Percentiles rank a stretch among this genome's conserved stretches.
Conservation (phyloP, 1,140 invertebrate genomes). For the Drosophila truncata region DNA sequence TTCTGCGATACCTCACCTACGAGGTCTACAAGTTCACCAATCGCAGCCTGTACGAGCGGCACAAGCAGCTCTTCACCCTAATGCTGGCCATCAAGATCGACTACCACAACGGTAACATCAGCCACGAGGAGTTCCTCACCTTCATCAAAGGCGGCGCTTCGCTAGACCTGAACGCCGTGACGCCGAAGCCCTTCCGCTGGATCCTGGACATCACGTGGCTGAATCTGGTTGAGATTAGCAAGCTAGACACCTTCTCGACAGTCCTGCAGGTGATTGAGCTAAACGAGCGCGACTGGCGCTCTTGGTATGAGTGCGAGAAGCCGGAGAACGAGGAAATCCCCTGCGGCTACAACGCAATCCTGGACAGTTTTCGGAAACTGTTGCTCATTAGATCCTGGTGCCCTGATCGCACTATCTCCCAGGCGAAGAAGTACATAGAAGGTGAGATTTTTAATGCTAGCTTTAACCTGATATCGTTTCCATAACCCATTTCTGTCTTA, state of each 20-base stretch:
- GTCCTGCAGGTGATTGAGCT: conserved; percentile 93
- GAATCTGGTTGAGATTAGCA: conserved; percentile 97
- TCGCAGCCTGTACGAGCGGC: conserved; percentile 96
- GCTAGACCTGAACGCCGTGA: conserved; percentile 96
- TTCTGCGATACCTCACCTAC: conserved; percentile 95
- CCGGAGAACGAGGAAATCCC: conserved; percentile 97
- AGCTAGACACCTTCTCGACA: conserved; percentile 92
- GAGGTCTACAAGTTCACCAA: conserved; percentile 97
- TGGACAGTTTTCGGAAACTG: conserved; percentile 96
- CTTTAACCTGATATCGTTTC: background rate
- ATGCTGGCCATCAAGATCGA: conserved; percentile 98
- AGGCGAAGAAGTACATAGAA: conserved; percentile 95
- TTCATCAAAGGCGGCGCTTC: conserved; percentile 99
- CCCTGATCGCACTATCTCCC: conserved; percentile 97
- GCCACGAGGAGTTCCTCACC: conserved; percentile 96
- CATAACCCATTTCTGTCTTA: conserved; percentile 13
- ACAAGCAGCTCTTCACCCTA: conserved; percentile 97
- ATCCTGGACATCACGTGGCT: conserved; percentile 98
- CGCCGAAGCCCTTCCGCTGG: conserved; percentile 97
- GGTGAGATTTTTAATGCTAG: conserved; percentile 78
- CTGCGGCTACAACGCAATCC: conserved; percentile 94
- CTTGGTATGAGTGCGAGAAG: conserved; percentile 97
- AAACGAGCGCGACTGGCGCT: conserved; percentile 95
- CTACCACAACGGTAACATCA: conserved; percentile 92
- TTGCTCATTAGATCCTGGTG: conserved; percentile 97